Evolutionary conservation across 1,140 invertebrate species (phyloP).

Genomic region (Pseudomyrmex sp.): DNA sequence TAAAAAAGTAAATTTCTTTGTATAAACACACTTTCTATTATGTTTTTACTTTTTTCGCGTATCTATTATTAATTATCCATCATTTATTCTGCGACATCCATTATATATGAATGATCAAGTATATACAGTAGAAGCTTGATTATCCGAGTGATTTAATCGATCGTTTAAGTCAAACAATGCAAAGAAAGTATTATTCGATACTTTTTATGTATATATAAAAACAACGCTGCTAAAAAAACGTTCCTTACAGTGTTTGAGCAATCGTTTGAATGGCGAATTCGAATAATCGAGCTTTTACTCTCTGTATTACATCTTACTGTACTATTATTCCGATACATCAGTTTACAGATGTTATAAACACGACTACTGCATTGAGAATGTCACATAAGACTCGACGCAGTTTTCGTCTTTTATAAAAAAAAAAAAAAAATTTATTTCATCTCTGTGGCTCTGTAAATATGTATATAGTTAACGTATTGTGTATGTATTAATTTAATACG

Average conservation of each 20-base stretch:
- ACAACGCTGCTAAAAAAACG: too few species aligned
- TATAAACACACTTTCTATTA: too few species aligned
- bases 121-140: conserved; percentile 13
- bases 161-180: neutral
- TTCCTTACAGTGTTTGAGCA: neutral
- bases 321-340: conserved; percentile 61
- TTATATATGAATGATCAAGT: conserved; percentile 62
- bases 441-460: too few species aligned
- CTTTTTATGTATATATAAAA: too few species aligned
- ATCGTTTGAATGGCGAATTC: neutral
- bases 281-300: conserved; percentile 4
- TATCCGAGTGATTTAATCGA: neutral
- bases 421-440: neutral
- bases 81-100: conserved; percentile 23
- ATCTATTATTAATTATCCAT: neutral
- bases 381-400: conserved; percentile 59
- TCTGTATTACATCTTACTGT: conserved; percentile 64
- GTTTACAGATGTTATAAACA: conserved; percentile 62
- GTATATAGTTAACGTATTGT: too few species aligned
- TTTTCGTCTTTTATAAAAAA: neutral
- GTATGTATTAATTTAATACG: too few species aligned
- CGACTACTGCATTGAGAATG: conserved; percentile 63
- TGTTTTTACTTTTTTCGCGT: neutral
- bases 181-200: neutral
- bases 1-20: too few species aligned